These are phyloP conservation scores for Euglossa dilemma DNA, from an alignment of 1,140 invertebrate genomes.

Conservation along the genomic window DNA sequence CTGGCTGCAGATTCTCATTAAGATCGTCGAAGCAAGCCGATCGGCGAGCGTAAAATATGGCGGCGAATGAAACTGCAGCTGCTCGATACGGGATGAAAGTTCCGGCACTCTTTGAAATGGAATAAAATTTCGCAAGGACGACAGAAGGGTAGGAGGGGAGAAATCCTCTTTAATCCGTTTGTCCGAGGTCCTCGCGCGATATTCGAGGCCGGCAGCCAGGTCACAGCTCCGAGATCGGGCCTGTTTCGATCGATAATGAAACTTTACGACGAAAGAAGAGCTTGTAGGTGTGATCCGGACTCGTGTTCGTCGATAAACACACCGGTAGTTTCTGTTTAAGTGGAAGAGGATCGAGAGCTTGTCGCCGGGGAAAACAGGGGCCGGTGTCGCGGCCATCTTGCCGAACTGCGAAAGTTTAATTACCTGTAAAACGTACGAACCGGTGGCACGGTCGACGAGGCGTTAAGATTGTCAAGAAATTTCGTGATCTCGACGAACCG, in stretches of 20 bases:
- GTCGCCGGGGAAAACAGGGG: not conserved
- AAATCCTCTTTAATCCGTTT: conserved; percentile 44
- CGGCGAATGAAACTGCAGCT: not conserved
- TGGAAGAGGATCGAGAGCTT: not conserved
- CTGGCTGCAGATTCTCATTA: conserved; percentile 9
- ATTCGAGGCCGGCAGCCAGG: not conserved
- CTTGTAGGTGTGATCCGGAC: conserved; percentile 48
- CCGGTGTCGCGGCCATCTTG: not conserved
- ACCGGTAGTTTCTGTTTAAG: not conserved
- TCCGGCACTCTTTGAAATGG: not conserved
- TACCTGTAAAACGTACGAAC: conserved; percentile 50
- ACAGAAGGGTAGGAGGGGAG: not conserved
- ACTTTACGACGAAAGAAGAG: conserved; percentile 15
- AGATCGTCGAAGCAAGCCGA: not conserved
- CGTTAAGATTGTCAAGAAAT: conserved; percentile 11
- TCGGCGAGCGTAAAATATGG: not conserved
- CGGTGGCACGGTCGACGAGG: not conserved
- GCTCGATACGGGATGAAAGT: not conserved
- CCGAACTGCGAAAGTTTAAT: conserved; percentile 61
- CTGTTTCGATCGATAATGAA: conserved; percentile 46
- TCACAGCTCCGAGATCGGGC: not conserved
- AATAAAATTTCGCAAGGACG: conserved; percentile 9
- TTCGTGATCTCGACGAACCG: not conserved
- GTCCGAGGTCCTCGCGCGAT: not conserved
- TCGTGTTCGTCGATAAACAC: not conserved